These are phyloP conservation scores for Erebia palarica DNA, from an alignment of 2,888 invertebrate genomes.

Conservation along the genomic window DNA sequence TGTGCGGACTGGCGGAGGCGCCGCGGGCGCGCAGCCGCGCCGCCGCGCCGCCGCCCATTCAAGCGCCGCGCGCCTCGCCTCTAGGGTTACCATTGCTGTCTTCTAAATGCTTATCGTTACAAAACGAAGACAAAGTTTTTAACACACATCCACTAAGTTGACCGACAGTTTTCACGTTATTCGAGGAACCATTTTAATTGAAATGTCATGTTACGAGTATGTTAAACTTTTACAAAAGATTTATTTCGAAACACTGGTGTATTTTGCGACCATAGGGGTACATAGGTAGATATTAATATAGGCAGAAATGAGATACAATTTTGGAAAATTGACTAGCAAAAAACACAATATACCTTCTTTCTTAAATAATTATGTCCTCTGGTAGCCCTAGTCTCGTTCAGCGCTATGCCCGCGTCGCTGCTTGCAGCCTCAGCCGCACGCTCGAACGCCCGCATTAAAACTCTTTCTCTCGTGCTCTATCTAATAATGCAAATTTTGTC, in stretches of 20 bases:
- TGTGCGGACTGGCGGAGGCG: slow-evolving; percentile 79
- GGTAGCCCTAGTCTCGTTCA: slow-evolving; percentile 18
- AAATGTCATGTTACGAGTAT: no score
- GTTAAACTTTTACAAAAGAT: no score
- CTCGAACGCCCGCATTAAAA: slow-evolving; percentile 44
- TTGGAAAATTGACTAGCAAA: no score
- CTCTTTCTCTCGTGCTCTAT: slow-evolving; percentile 43
- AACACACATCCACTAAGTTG: not conserved
- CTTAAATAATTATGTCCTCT: not conserved
- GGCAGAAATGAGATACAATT: no score
- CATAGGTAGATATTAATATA: no score
- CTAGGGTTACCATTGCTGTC: slow-evolving; percentile 32
- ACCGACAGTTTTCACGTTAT: not conserved
- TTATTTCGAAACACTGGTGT: no score
- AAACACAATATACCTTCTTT: no score
- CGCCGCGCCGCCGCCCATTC: slow-evolving; percentile 63
- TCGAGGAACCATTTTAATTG: no score
- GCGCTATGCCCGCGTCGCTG: slow-evolving; percentile 27
- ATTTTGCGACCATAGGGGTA: no score
- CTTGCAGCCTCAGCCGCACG: slow-evolving; percentile 45
- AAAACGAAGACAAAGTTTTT: not conserved
- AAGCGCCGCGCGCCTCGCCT: slow-evolving; percentile 53
- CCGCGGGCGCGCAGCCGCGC: slow-evolving; percentile 54
- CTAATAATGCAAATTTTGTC: slow-evolving; percentile 48
- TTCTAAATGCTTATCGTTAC: slow-evolving; percentile 3